A percentile compares a stretch with the other conserved stretches of the same genome.
These are phyloP conservation scores for Rhopilema esculentum DNA, from an alignment of 30 jellyfish, hydroid and myxozoan genomes.

Conservation along the genomic window DNA sequence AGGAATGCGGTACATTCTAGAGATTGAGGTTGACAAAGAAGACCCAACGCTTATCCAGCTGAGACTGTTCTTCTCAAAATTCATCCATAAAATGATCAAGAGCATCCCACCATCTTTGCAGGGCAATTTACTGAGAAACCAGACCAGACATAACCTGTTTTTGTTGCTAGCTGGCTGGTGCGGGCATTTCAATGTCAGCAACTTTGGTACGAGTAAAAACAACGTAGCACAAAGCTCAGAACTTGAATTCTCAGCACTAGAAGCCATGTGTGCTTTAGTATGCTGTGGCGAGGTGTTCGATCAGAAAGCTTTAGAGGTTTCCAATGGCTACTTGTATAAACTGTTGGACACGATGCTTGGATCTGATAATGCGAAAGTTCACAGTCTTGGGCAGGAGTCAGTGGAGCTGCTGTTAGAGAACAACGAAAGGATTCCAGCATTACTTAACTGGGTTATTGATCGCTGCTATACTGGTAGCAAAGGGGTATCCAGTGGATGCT, in stretches of 20 bases:
- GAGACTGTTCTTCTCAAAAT: conserved; percentile 85
- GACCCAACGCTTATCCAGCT: conserved; percentile 87
- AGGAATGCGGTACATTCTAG: conserved; percentile 92
- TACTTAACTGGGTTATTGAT: conserved; percentile 92
- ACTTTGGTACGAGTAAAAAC: conserved; percentile 81
- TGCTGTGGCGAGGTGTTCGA: conserved; percentile 99
- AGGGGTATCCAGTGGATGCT: conserved; percentile 95
- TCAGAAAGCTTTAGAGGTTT: conserved; percentile 95
- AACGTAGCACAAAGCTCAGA: conserved; percentile 88
- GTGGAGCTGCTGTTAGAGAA: conserved; percentile 96
- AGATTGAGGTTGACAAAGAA: conserved; percentile 86
- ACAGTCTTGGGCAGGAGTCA: conserved; percentile 93
- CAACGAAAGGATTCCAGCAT: conserved; percentile 96
- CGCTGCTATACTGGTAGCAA: conserved; percentile 96
- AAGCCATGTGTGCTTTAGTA: conserved; percentile 99
- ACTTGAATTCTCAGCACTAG: conserved; percentile 94
- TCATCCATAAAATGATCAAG: conserved; percentile 94
- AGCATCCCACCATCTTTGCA: conserved; percentile 91
- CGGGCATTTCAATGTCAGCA: conserved; percentile 96
- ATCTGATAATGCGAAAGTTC: conserved; percentile 87
- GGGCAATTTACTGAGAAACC: conserved; percentile 83
- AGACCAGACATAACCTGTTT: conserved; percentile 91
- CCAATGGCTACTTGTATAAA: conserved; percentile 93
- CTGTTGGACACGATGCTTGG: conserved; percentile 95
- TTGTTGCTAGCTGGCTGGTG: conserved; percentile 98